These are phyloP conservation scores for Gobio occitaniae DNA, from an alignment of 2,797 vertebrate species.

Conservation along the genomic window DNA sequence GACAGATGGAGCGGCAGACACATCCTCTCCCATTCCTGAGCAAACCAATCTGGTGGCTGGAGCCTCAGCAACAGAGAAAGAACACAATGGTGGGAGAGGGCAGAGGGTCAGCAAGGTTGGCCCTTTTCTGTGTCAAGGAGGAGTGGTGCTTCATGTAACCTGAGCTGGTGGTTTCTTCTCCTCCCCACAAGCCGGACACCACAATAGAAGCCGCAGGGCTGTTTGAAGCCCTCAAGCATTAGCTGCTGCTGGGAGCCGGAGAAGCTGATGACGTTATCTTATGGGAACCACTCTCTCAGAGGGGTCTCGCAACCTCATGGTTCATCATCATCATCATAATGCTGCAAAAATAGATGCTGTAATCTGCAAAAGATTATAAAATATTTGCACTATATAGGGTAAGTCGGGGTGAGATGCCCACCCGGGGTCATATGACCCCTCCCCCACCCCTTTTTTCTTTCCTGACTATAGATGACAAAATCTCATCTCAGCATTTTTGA, in stretches of 20 bases:
- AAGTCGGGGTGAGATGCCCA: too few relatives aligned
- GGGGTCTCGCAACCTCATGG: conserved; percentile 43
- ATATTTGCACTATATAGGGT: neutral
- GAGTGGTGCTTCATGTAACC: conserved; percentile 62
- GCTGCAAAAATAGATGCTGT: neutral
- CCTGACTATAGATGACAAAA: too few relatives aligned
- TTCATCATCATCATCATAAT: neutral
- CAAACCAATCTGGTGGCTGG: conserved; percentile 76
- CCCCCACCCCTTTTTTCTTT: too few relatives aligned
- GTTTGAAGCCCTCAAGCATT: conserved; percentile 58
- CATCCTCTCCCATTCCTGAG: conserved; percentile 76
- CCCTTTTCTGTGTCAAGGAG: conserved; percentile 61
- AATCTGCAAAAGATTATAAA: neutral
- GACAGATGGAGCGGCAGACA: conserved; percentile 84
- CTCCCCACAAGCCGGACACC: conserved; percentile 57
- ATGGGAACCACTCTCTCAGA: conserved; percentile 55
- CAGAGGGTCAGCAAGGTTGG: conserved; percentile 62
- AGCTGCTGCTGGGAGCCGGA: conserved; percentile 57
- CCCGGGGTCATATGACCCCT: too few relatives aligned
- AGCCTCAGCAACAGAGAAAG: conserved; percentile 56
- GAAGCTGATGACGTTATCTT: conserved; percentile 66
- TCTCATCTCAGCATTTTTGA: too few relatives aligned
- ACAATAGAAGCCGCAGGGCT: conserved; percentile 60
- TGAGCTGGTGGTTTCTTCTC: conserved; percentile 62
- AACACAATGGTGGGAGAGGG: conserved; percentile 67